Conservation (phyloP, 2,797 vertebrate species). For the Vultur gryphus region DNA sequence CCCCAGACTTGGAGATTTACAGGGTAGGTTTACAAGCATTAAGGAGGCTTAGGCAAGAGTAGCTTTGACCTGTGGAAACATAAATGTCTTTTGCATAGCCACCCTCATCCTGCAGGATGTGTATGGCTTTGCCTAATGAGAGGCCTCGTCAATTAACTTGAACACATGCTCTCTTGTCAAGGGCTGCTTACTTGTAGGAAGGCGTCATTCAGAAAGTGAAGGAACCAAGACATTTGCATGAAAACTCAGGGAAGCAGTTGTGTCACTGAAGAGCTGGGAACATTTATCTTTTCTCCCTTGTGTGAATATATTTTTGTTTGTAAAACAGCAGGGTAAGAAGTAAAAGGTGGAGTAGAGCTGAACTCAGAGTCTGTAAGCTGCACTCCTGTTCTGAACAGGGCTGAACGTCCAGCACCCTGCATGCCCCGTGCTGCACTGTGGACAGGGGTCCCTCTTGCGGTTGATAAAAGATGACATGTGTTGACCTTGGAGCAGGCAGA, state of each 20-base stretch:
- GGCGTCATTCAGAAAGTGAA: neutral
- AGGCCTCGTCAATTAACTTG: neutral
- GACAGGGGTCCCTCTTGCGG: neutral
- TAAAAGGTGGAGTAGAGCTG: neutral
- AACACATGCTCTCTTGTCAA: neutral
- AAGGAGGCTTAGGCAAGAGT: neutral
- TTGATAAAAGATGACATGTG: neutral
- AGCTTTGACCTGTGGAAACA: neutral
- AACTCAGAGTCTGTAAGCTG: neutral
- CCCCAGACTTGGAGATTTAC: neutral
- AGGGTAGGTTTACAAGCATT: neutral
- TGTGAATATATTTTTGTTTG: neutral
- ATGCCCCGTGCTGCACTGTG: neutral
- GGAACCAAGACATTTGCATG: neutral
- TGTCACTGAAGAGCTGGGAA: neutral
- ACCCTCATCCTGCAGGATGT: neutral
- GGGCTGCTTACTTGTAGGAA: neutral
- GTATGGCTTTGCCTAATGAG: neutral
- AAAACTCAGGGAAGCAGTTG: neutral
- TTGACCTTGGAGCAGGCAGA: neutral
- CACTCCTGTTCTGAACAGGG: neutral
- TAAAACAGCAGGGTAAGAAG: neutral
- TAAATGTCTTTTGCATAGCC: neutral
- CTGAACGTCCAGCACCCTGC: neutral
- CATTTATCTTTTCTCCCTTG: neutral